A percentile compares a stretch with the other conserved stretches of the same genome.
These are phyloP conservation scores for Lamellibrachia columna DNA, from an alignment of 2,888 invertebrate species.

Conservation along the genomic window DNA sequence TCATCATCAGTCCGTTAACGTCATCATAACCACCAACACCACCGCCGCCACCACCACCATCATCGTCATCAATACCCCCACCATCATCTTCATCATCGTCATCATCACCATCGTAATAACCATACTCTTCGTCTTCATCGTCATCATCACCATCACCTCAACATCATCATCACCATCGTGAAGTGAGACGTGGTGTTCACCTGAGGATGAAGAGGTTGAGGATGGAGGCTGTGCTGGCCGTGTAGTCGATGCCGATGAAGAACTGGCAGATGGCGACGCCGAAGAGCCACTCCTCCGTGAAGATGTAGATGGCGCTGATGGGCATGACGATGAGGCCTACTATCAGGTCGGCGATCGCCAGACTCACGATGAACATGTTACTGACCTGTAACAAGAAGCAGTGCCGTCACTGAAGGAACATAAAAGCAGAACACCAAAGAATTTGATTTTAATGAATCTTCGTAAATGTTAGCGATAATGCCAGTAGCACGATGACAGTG, in stretches of 20 bases:
- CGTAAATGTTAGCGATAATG: background rate
- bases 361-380: conserved; percentile 70
- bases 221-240: conserved; percentile 72
- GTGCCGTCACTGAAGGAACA: background rate
- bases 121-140: too few relatives aligned
- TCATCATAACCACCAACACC: background rate
- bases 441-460: background rate
- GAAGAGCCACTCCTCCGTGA: conserved; percentile 66
- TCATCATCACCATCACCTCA: too few relatives aligned
- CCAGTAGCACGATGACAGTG: background rate
- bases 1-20: conserved; percentile 19
- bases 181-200: background rate
- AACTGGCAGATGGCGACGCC: conserved; percentile 70
- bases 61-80: too few relatives aligned
- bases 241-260: conserved; percentile 72
- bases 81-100: too few relatives aligned
- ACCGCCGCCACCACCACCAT: background rate
- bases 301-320: conserved; percentile 68
- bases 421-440: background rate
- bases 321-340: conserved; percentile 70
- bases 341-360: conserved; percentile 69
- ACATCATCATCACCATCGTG: too few relatives aligned
- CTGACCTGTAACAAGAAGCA: conserved; percentile 64
- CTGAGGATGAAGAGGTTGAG: conserved; percentile 69
- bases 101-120: too few relatives aligned